Conservation (phyloP, 2,888 invertebrate genomes). For the Ectropis crepuscularia region DNA sequence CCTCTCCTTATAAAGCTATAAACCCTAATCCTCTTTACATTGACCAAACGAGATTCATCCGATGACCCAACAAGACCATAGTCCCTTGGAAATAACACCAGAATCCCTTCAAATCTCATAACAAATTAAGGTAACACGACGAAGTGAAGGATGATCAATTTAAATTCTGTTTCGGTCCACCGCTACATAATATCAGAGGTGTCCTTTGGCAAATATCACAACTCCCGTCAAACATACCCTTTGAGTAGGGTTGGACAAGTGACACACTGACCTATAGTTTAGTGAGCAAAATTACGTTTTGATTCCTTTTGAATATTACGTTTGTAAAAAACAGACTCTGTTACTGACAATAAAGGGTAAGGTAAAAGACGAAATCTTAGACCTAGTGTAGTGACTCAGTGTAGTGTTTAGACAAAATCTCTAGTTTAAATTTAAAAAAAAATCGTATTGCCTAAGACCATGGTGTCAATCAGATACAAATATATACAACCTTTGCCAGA, state of each 20-base stretch:
- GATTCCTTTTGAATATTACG: no score
- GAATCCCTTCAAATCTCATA: constrained; percentile 13
- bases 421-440: no score
- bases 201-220: constrained; percentile 34
- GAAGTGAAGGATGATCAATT: constrained; percentile 26
- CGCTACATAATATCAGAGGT: constrained; percentile 31
- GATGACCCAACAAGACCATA: background rate
- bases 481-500: no score
- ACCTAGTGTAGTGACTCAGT: no score
- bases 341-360: no score
- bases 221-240: constrained; percentile 35
- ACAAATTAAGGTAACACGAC: constrained; percentile 24
- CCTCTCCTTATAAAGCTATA: background rate
- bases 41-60: background rate
- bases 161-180: constrained; percentile 33
- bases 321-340: no score
- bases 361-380: no score
- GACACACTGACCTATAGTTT: constrained; percentile 21
- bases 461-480: no score
- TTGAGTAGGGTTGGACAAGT: constrained; percentile 26
- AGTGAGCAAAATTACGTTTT: background rate
- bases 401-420: no score
- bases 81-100: constrained; percentile 8
- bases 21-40: no score
- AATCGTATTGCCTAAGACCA: no score